Conservation (phyloP, 2,113 vertebrate genomes). For the Microtus pennsylvanicus region DNA sequence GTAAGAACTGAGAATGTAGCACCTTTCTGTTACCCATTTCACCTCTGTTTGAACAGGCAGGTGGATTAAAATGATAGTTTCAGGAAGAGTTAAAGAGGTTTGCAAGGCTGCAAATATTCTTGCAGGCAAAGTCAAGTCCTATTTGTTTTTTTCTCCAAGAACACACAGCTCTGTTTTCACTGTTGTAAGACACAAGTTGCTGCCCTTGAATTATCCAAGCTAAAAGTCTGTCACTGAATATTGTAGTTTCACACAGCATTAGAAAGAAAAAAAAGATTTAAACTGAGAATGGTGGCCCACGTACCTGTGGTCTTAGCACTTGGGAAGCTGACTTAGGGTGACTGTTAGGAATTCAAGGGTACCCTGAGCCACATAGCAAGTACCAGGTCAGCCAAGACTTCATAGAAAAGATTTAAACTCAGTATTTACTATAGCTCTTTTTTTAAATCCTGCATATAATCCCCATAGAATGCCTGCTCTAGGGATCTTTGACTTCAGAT, state of each 20-base stretch:
- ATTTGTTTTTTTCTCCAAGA: neutral
- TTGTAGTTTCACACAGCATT: conserved; percentile 1
- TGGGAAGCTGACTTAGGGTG: neutral
- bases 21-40: conserved; percentile 3
- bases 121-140: neutral
- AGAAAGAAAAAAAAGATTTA: neutral
- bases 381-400: neutral
- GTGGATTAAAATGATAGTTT: neutral
- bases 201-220: neutral
- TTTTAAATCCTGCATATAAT: neutral
- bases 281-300: neutral
- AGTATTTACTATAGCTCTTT: neutral
- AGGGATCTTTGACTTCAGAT: neutral
- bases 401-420: neutral
- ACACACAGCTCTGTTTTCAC: neutral
- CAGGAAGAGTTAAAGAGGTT: conserved; percentile 5
- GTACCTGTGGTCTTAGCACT: neutral
- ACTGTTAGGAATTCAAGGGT: neutral
- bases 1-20: neutral
- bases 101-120: neutral
- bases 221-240: conserved; percentile 16
- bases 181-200: neutral
- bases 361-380: neutral
- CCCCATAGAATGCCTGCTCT: neutral
- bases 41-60: neutral